Conservation (phyloP, 2,797 vertebrate species). For the Pseudomugil tenellus region DNA sequence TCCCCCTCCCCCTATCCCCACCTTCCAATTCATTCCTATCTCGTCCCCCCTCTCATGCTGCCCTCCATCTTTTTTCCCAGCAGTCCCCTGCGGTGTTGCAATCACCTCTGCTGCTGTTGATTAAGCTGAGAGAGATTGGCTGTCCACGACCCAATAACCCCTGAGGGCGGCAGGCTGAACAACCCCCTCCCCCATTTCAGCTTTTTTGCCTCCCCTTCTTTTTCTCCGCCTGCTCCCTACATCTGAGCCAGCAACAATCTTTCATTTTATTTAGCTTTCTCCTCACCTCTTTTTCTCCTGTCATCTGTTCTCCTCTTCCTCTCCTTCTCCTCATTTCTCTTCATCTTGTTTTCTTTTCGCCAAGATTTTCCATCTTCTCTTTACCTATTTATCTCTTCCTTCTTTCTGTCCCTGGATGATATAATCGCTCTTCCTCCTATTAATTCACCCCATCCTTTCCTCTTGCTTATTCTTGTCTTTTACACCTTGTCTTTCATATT, state of each 20-base stretch:
- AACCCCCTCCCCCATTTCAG: conserved; percentile 10
- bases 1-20: conserved; percentile 1
- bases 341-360: conserved; percentile 9
- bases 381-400: conserved; percentile 5
- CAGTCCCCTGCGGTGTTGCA: conserved; percentile 72
- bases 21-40: conserved; percentile 52
- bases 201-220: not conserved
- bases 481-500: no score
- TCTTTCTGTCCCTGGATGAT: not conserved
- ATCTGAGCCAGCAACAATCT: conserved; percentile 62
- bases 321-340: conserved; percentile 5
- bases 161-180: conserved; percentile 49
- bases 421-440: conserved; percentile 5
- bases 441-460: not conserved
- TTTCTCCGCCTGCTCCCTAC: not conserved
- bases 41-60: conserved; percentile 15
- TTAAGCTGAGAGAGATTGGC: conserved; percentile 83
- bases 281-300: conserved; percentile 18
- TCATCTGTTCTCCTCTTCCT: not conserved
- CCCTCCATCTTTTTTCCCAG: conserved; percentile 54
- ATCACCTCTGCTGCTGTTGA: conserved; percentile 81
- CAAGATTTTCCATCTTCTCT: not conserved
- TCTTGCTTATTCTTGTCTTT: not conserved
- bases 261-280: conserved; percentile 49
- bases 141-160: conserved; percentile 82